Conservation (phyloP, 2,888 invertebrate genomes). For the Keiferia lycopersicella region DNA sequence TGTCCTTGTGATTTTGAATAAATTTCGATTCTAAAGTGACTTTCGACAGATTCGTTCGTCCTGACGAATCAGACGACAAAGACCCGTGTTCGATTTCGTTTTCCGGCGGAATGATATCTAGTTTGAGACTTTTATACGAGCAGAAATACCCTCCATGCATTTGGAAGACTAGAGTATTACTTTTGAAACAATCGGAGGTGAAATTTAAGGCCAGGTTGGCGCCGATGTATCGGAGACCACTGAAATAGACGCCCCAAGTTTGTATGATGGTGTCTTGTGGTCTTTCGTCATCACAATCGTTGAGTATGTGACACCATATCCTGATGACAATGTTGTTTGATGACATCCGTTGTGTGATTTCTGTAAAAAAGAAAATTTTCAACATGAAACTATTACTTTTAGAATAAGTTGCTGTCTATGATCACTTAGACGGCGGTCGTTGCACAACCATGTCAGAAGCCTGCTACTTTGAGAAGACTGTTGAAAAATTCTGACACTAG, state of each 20-base stretch:
- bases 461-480: too few relatives aligned
- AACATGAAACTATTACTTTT: too few relatives aligned
- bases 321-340: slow-evolving; percentile 73
- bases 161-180: slow-evolving; percentile 91
- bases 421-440: too few relatives aligned
- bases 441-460: too few relatives aligned
- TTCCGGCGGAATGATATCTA: slow-evolving; percentile 74
- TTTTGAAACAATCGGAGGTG: slow-evolving; percentile 84
- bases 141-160: slow-evolving; percentile 94
- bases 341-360: slow-evolving; percentile 72
- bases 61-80: slow-evolving; percentile 68
- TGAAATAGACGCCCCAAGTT: slow-evolving; percentile 93
- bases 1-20: slow-evolving; percentile 54
- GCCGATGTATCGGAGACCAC: slow-evolving; percentile 89
- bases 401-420: too few relatives aligned
- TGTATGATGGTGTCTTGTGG: slow-evolving; percentile 83
- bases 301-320: slow-evolving; percentile 70
- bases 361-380: slow-evolving; percentile 43
- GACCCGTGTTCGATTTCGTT: slow-evolving; percentile 70
- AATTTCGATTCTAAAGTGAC: slow-evolving; percentile 62
- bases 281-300: slow-evolving; percentile 42
- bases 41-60: slow-evolving; percentile 61
- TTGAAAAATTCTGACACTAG: too few relatives aligned
- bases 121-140: slow-evolving; percentile 76
- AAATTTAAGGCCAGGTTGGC: slow-evolving; percentile 85